Base-by-base conservation (phyloP, 2,888 invertebrate species). In the Orchestes rusci region DNA sequence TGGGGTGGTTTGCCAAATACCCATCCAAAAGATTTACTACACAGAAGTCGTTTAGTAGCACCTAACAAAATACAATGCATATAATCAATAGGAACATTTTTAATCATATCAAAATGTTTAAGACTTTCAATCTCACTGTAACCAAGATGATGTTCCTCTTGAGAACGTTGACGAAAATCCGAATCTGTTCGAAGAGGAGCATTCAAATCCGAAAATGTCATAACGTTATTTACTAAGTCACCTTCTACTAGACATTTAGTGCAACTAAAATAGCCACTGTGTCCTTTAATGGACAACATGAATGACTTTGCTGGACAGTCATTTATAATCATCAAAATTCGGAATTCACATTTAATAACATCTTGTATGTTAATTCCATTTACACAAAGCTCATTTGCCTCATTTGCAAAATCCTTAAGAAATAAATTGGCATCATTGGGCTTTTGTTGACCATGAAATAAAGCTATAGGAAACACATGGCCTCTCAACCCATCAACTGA, bases 281-380 rank as follows among this genome's bases (percentile, higher is more conserved):
- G 36, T 13, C 36, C 19, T 12, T 36, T 36, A 2, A 36, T 36
- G 8, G 5, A 18, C n/a, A 50, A 36, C 19, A 46, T 19, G 40
- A 29, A 46, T 17, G 43, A 31, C 31, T 50, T 53, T 30, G 50
- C 50, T 28, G 45, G 45, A 10, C 19, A 15, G 37, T 50, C 50
- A 30, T 43, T 43, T 17, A 50, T 39, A 16, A 50, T 18, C 16
- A 16, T 16, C n/a, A 10, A 19, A 29, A 38, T 16, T 29, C 16
- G 10, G 18, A 38, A 38, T 8, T 38, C 16, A 29, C n/a, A 29
- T 15, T 28, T 29, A 16, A 16, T 1, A n/a, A n/a, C n/a, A 15
- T 7, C 5, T 4, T 16, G 10, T 15, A 38, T 29, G 8, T 8
- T 16, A 29, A 38, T 38, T 28, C 29, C 29, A 17, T 38, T 38